A percentile compares a stretch with the other conserved stretches of the same genome.
Conservation (phyloP, 2,113 vertebrate species). For the Brachypodius melanocephalos region DNA sequence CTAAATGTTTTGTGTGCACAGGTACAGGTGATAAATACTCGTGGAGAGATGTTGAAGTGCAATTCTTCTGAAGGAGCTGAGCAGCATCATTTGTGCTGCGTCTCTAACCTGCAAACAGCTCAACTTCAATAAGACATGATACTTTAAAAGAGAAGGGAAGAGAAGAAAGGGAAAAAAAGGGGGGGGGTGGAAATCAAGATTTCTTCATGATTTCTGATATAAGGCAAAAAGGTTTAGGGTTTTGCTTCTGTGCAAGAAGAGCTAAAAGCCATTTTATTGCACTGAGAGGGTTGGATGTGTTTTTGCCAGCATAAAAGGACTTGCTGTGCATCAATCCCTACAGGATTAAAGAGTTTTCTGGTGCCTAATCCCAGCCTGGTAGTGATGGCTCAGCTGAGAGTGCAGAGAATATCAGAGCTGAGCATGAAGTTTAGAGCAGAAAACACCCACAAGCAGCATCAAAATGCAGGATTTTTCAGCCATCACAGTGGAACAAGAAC, state of each 20-base stretch:
- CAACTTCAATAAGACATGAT: background rate
- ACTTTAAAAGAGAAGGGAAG: background rate
- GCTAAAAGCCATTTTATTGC: background rate
- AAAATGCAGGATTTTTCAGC: background rate
- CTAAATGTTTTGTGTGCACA: background rate
- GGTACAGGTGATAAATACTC: background rate
- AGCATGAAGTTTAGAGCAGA: background rate
- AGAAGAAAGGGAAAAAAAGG: background rate
- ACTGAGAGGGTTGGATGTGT: background rate
- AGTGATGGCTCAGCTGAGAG: background rate
- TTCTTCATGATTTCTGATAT: background rate
- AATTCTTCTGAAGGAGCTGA: background rate
- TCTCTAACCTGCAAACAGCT: background rate
- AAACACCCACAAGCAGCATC: background rate
- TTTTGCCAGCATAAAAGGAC: background rate
- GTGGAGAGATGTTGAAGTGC: background rate
- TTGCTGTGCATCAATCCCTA: background rate
- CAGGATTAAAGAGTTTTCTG: background rate
- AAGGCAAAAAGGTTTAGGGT: background rate
- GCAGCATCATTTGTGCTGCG: background rate
- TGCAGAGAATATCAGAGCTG: background rate
- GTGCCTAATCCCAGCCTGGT: background rate
- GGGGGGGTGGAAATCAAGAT: fast-evolving
- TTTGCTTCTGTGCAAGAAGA: background rate
- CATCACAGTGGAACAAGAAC: background rate